These are phyloP conservation scores for Melanerpes formicivorus DNA, from an alignment of 2,113 vertebrate species.

Conservation along the genomic window DNA sequence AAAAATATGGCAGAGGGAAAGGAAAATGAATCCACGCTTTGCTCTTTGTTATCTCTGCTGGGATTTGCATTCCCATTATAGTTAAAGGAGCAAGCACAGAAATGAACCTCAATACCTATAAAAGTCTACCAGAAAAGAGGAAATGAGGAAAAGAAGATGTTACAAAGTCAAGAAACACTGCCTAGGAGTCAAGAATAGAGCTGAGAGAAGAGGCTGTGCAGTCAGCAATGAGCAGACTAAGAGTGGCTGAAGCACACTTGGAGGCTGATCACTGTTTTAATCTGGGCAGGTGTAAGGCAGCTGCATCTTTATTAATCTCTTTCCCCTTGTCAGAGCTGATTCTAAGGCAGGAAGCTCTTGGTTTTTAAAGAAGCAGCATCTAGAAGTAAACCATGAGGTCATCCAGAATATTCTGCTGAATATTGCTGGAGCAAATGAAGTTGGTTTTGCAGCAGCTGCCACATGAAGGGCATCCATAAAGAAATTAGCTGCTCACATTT, in stretches of 20 bases:
- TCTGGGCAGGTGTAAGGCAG: neutral
- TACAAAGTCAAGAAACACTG: neutral
- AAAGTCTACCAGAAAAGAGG: neutral
- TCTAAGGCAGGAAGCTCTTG: neutral
- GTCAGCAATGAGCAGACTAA: neutral
- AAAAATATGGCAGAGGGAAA: neutral
- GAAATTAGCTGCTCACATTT: slow-evolving; percentile 38
- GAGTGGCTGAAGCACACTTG: neutral
- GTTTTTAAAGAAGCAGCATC: neutral
- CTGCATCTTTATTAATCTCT: neutral
- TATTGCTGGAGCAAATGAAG: neutral
- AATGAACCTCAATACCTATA: neutral
- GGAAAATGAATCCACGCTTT: neutral
- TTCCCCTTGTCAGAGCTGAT: neutral
- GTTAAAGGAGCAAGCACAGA: neutral
- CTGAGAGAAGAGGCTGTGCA: neutral
- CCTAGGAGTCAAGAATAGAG: neutral
- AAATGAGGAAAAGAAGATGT: neutral
- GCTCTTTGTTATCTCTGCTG: neutral
- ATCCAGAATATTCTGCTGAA: slow-evolving; percentile 20
- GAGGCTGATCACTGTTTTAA: neutral
- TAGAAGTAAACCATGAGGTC: neutral
- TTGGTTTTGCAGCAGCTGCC: slow-evolving; percentile 7
- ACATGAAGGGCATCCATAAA: slow-evolving; percentile 8
- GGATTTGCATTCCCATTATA: neutral